These are phyloP conservation scores for Cavia porcellus DNA, from an alignment of 2,113 vertebrate species.

Conservation along the genomic window DNA sequence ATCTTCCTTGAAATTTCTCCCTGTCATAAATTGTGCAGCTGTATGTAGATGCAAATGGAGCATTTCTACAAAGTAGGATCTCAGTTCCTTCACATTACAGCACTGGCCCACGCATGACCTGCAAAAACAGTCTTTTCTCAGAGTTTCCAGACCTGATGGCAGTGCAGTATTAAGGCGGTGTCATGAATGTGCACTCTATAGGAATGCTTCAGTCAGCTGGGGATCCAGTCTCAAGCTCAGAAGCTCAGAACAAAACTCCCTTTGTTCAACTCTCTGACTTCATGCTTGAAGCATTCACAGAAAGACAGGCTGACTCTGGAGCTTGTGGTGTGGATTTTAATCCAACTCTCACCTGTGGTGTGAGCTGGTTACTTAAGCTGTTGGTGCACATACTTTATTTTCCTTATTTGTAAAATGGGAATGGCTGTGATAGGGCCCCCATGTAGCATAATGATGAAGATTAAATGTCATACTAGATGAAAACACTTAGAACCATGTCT, in stretches of 20 bases:
- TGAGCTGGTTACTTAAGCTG: not conserved
- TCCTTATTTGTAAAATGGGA: not conserved
- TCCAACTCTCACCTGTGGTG: not conserved
- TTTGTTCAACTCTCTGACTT: slow-evolving; percentile 18
- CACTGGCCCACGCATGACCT: slow-evolving; percentile 66
- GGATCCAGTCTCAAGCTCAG: slow-evolving; percentile 64
- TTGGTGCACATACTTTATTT: not conserved
- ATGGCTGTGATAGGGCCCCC: not conserved
- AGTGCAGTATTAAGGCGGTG: not conserved
- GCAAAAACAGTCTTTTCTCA: slow-evolving; percentile 44
- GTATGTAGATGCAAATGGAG: slow-evolving; percentile 63
- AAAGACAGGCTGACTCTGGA: not conserved
- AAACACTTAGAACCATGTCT: not conserved
- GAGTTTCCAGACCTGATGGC: slow-evolving; percentile 51
- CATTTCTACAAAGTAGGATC: slow-evolving; percentile 76
- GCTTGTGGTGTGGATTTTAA: not conserved
- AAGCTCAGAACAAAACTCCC: not conserved
- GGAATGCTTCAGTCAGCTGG: not conserved
- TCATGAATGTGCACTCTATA: not conserved
- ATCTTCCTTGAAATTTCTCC: slow-evolving; percentile 49
- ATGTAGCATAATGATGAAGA: not conserved
- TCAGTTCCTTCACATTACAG: slow-evolving; percentile 75
- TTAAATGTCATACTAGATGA: no score
- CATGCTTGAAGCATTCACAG: not conserved
- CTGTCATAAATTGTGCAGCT: slow-evolving; percentile 71